phyloP scores from a whole-genome alignment of 2,113 vertebrate species.

The Labeo rohita region DNA sequence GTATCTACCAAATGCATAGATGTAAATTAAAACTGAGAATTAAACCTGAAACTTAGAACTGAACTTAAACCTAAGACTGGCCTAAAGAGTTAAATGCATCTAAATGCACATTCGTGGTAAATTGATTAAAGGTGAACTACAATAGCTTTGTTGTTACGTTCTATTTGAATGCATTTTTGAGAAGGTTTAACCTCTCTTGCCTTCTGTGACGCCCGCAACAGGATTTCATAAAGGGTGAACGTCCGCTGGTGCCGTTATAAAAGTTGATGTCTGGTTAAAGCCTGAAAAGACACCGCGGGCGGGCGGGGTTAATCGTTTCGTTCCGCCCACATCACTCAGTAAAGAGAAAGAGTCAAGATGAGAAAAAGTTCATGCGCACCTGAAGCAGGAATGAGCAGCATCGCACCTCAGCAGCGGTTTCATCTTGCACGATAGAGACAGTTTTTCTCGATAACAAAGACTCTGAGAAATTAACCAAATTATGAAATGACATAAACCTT shows the following conservation, averaged over 20 bases:
- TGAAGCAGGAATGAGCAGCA: constrained; percentile 6
- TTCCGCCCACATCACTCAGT: background rate
- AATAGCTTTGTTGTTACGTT: background rate
- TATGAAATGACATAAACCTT: constrained; percentile 22
- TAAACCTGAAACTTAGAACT: no score
- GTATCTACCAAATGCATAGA: background rate
- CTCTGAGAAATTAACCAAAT: background rate
- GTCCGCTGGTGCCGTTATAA: background rate
- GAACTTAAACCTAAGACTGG: background rate
- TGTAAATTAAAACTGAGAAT: background rate
- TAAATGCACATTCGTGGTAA: background rate
- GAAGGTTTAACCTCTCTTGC: background rate
- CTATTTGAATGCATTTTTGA: background rate
- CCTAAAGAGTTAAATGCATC: background rate
- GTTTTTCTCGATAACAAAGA: background rate
- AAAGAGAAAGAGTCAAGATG: background rate
- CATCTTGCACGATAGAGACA: background rate
- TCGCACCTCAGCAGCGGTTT: background rate
- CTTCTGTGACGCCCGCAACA: background rate
- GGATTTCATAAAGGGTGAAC: background rate
- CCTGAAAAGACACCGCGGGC: no score
- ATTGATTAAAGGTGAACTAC: background rate
- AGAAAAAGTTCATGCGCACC: background rate
- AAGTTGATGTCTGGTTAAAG: background rate
- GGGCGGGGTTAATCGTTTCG: background rate